Percentiles rank a stretch among this genome's conserved stretches.
Evolutionary conservation across 2,797 vertebrate species (phyloP).

Genomic region (Meda fulgida): DNA sequence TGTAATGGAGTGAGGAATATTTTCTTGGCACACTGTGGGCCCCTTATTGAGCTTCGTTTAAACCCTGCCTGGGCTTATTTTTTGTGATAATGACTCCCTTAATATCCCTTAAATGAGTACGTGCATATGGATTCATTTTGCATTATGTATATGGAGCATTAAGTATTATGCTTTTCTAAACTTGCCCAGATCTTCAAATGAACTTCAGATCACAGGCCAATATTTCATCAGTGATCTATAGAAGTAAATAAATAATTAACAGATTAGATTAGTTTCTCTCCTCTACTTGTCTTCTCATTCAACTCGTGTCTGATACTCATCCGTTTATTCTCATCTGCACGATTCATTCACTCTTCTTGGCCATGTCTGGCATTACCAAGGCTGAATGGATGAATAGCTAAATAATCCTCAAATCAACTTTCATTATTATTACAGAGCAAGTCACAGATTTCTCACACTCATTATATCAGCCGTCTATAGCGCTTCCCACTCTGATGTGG

Average conservation of each 20-base stretch:
- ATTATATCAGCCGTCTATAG: not conserved
- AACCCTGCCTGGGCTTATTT: not conserved
- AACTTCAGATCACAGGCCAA: constrained; percentile 2
- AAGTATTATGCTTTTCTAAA: constrained; percentile 2
- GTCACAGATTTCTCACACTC: not conserved
- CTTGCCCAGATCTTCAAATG: not conserved
- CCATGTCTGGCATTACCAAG: constrained; percentile 24
- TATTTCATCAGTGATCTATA: constrained; percentile 44
- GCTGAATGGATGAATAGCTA: constrained; percentile 34
- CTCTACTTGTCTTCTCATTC: constrained; percentile 6
- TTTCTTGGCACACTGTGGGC: not conserved
- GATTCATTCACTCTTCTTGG: not conserved
- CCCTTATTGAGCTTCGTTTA: not conserved
- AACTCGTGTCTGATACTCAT: not conserved
- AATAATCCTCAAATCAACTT: constrained; percentile 44
- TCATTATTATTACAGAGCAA: constrained; percentile 24
- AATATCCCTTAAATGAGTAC: not conserved
- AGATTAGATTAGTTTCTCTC: constrained; percentile 37
- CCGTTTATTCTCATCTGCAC: constrained; percentile 10
- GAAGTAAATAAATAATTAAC: constrained; percentile 54
- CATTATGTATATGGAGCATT: not conserved
- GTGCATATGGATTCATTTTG: not conserved
- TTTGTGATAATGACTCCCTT: not conserved
- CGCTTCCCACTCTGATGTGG: not conserved
- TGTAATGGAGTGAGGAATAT: not conserved